Base-by-base conservation (phyloP, 2,888 invertebrate genomes). In the Scaeva pyrastri region DNA sequence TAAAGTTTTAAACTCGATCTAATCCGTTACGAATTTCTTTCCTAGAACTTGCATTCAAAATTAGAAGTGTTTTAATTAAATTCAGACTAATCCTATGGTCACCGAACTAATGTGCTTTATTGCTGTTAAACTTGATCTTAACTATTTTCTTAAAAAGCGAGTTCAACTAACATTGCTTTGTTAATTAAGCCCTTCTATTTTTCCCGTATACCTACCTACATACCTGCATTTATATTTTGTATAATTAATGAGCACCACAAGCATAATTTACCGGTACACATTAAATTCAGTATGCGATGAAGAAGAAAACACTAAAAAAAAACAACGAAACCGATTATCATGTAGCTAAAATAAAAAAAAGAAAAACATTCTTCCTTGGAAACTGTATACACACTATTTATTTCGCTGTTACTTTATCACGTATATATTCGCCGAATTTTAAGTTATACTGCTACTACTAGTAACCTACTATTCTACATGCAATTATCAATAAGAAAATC, bases 371-470 rank as follows among this genome's bases (percentile, higher is more conserved):
- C 76, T 76, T 50, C 72, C 66, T 81, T 80, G 81, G 85, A 73
- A 48, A 66, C 66, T 48, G 48, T 79, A 66, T 76, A 82, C 77
- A 77, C 74, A 73, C 55, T 74, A 82, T 82, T 82, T 86, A 82
- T 86, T 82, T 86, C 82, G 86, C 86, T 86, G 86, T 86, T 86
- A 86, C 74, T 82, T 82, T 85, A 68, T 85, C 82, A 82, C 82
- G 82, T 82, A 74, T 43, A 62, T 66, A 66, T 66, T 66, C 86
- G 86, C 81, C 82, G 86, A 86, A 80, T 86, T 86, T 86, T 86
- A 82, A 74, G 86, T 86, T 86, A 85, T 86, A 86, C 82, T 73
- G 86, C 86, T 86, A 86, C 86, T 86, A 86, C 86, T 86, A 86
- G 86, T 74, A 52, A 82, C 82, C 86, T 86, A 86, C 86, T 86